Evolutionary conservation across 2,797 vertebrate species (phyloP), one percentile per base, ranked within the genome.

Genomic region (Chelidonichthys spinosus): DNA sequence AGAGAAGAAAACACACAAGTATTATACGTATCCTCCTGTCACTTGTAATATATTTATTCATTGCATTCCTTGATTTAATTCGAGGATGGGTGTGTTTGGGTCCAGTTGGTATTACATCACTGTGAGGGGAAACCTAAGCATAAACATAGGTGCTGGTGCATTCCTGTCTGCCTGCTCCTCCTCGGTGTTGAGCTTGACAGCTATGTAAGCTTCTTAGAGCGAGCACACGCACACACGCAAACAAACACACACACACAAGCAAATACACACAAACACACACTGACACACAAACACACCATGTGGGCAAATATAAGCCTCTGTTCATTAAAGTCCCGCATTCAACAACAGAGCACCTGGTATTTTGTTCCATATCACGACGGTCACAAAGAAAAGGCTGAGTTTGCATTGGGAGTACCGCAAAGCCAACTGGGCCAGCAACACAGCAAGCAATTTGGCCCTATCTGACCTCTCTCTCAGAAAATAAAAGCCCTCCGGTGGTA

Each of bases 131-230:
- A 82, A 70, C 44, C 47, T 69, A 58, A 72, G 78, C 72, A 79
- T 73, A 78, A 85, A 79, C 72, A 81, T 50, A 65, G 82, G 53
- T 76, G 53, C 63, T 63, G 54, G 53, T 66, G 69, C 76, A 76
- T 85, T 86, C 76, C 74, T 67, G 60, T 68, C 68, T 63, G 52
- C 52, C 64, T 69, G 79, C 60, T 73, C 63, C 74, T 87, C 78
- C 74, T 87, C 70, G 69, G 17, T 70, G 80, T 84, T 82, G 72
- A 90, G 84, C 78, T 50, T 69, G 76, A 84, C 77, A 83, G 75
- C 81, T 68, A 84, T 68, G 52, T 94, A 93, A 93, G 92, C 91
- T 89, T 86, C 93, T 92, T 93, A 92, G 60, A 82, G 64, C 17
- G 9, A 54, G 40, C n/a, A 40, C 50, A 44, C 46, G 7, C 25